Percentiles rank a stretch among this genome's conserved stretches.
Evolutionary conservation across 1,140 invertebrate species (phyloP).

Genomic region (Leptinotarsa undecemlineata): DNA sequence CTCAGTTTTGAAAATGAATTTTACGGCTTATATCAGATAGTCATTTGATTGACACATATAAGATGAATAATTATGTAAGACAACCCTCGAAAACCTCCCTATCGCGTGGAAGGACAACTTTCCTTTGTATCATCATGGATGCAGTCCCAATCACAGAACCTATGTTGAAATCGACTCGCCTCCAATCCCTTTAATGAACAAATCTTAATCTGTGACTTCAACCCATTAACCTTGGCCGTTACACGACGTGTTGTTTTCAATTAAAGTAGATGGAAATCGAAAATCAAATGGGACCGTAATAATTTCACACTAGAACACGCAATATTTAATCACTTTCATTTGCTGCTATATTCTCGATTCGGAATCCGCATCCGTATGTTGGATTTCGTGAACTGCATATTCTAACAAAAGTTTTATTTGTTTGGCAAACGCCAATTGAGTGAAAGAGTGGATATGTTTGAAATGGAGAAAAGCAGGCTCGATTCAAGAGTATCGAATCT

Average conservation of each 20-base stretch:
- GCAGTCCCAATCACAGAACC: too few relatives aligned
- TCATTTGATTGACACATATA: too few relatives aligned
- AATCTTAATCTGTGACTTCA: constrained; percentile 22
- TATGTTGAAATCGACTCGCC: neutral
- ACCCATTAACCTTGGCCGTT: constrained; percentile 46
- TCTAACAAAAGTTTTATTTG: neutral
- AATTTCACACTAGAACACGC: constrained; percentile 31
- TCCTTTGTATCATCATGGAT: too few relatives aligned
- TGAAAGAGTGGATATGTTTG: too few relatives aligned
- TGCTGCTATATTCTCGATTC: neutral
- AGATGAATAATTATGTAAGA: too few relatives aligned
- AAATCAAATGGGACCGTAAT: constrained; percentile 21
- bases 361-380: constrained; percentile 17
- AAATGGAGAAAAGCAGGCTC: too few relatives aligned
- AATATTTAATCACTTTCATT: constrained; percentile 44
- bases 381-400: constrained; percentile 3
- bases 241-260: constrained; percentile 42
- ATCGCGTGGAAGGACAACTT: too few relatives aligned
- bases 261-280: constrained; percentile 45
- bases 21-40: too few relatives aligned
- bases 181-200: constrained; percentile 10
- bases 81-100: too few relatives aligned
- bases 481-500: too few relatives aligned
- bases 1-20: too few relatives aligned
- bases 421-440: too few relatives aligned